These are phyloP conservation scores for Luperina testacea DNA, from an alignment of 2,888 invertebrate species.

Conservation along the genomic window DNA sequence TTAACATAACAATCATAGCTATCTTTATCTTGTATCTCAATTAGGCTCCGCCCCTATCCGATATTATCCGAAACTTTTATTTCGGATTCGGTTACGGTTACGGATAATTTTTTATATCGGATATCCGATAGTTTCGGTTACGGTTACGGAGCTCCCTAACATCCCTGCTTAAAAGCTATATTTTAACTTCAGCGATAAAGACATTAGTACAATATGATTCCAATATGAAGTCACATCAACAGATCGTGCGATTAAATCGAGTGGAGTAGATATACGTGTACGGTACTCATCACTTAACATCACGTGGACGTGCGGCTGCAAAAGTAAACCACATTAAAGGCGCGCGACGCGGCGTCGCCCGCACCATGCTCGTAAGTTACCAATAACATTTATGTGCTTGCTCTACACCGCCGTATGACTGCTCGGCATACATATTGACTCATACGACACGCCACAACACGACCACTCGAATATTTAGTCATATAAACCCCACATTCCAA, in stretches of 20 bases:
- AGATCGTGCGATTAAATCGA: constrained; percentile 22
- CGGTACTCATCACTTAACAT: constrained; percentile 70
- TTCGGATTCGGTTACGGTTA: no score
- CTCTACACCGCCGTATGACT: constrained; percentile 55
- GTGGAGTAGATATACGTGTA: constrained; percentile 30
- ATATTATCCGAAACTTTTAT: no score
- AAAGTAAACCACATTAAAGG: constrained; percentile 69
- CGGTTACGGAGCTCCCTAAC: no score
- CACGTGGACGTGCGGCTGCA: constrained; percentile 69
- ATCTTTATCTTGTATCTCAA: no score
- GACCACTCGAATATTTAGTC: constrained; percentile 52
- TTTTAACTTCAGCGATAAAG: neutral
- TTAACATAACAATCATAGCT: no score
- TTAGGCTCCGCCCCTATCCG: no score
- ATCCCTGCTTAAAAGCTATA: neutral
- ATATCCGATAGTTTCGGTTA: no score
- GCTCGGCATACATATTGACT: constrained; percentile 55
- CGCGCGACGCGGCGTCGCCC: constrained; percentile 38
- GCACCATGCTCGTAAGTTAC: constrained; percentile 58
- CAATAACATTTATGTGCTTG: constrained; percentile 66
- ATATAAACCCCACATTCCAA: constrained; percentile 30
- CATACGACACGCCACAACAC: constrained; percentile 50
- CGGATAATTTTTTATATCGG: no score
- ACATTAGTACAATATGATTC: constrained; percentile 29
- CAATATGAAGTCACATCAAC: constrained; percentile 44